Base-by-base conservation (phyloP, 2,113 vertebrate species). In the Catharus fuscescens region DNA sequence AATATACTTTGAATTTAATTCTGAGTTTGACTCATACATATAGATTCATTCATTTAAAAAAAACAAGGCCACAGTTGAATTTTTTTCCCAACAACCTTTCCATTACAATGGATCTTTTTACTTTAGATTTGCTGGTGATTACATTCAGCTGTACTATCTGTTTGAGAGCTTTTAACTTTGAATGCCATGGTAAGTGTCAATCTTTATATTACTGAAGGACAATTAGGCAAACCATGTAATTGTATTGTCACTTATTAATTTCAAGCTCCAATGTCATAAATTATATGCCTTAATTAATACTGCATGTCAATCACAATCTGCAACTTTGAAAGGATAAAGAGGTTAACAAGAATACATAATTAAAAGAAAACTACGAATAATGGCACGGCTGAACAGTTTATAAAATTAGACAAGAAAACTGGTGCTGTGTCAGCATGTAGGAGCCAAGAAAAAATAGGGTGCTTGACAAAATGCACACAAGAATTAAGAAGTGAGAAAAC, bases 231-330 rank as follows among this genome's bases (percentile, higher is more conserved):
- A 96, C 88, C 97, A 72, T 98, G 97, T 98, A 98, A 98, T 98
- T 98, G 97, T 96, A 96, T 98, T 97, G 97, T 97, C 97, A 97
- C 95, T 97, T 98, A 98, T 98, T 98, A 98, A 98, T 98, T 98
- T 98, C 97, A 87, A 98, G 97, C 89, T 97, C 93, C 96, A 88
- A 66, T 98, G 97, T 98, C 98, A 98, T 98, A 98, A 98, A 98
- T 97, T 97, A 97, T 97, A 96, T 95, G 96, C 93, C 94, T 98
- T 98, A 98, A 98, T 98, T 98, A 98, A 98, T 97, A 97, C 95
- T 61, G 76, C 53, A 72, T 95, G 97, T 96, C 97, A 97, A 90
- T 94, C 96, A 97, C 95, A 96, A 91, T 97, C 97, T 97, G 89
- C 80, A 97, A 97, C 97, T 98, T 96, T 87, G 94, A 95, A 96